Base-by-base conservation (phyloP, 2,797 vertebrate species). In the Pachyuromys duprasi region DNA sequence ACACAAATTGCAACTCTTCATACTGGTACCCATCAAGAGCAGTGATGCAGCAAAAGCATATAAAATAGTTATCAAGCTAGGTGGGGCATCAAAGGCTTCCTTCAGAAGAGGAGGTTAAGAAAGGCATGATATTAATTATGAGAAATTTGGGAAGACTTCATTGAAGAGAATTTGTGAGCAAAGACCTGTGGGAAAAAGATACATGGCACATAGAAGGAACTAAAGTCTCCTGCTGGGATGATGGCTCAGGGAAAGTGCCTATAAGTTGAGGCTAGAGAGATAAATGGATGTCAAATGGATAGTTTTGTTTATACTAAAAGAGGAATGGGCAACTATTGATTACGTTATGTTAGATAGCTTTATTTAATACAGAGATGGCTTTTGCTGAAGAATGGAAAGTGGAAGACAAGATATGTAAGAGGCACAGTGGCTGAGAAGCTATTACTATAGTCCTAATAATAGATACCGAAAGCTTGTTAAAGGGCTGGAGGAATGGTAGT, bases 291-390 rank as follows among this genome's bases (percentile, higher is more conserved):
- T 26, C 39, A 75, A 55, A 17, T 20, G 42, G 94, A 75, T 28
- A 87, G 82, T 69, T 82, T 4, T 5, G 8, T 79, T 28, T 90
- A 60, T 45, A 80, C 55, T 75, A 83, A 70, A 84, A 80, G n/a
- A 86, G 20, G 0, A 88, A 74, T 69, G 45, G 39, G 49, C 6
- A 91, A 26, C 14, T 86, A 70, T 24, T 93, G 80, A 95, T 24
- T 86, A 89, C 88, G 87, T 80, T 72, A 62, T 75, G 36, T 91
- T 42, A 76, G 18, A 90, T 33, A 93, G 39, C 9, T 91, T 63
- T 82, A 13, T 39, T 88, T 60, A 28, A 31, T 80, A 12, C 75
- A 93, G 91, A 93, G 26, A 63, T 82, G 33, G 79, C 39, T 89
- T 39, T 65, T 3, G 24, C 69, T 57, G 22, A 94, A 86, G 63